phyloP scores from a whole-genome alignment of 1,140 invertebrate species.

The Acromyrmex heyeri region DNA sequence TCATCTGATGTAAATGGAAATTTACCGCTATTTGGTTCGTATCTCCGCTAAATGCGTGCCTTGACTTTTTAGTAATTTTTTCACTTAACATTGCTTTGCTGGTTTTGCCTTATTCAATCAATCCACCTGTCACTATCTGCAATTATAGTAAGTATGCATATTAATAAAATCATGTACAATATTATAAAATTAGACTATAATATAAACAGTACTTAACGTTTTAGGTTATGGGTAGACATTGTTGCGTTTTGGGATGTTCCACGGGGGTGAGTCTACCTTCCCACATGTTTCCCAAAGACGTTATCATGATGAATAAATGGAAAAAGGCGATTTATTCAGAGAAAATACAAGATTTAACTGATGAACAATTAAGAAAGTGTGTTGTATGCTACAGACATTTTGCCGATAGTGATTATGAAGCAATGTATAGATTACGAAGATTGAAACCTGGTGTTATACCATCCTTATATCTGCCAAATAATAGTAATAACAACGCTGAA shows the following conservation, averaged over 20 bases:
- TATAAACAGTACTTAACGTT: slow-evolving; percentile 8
- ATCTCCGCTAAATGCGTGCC: neutral
- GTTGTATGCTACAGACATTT: slow-evolving; percentile 57
- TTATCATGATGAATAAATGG: slow-evolving; percentile 30
- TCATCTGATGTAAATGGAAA: neutral
- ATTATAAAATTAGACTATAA: no score
- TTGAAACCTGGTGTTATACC: slow-evolving; percentile 48
- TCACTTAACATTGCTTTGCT: neutral
- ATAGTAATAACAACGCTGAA: neutral
- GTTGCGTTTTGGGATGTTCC: slow-evolving; percentile 29
- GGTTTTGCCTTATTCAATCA: neutral
- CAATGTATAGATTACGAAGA: slow-evolving; percentile 46
- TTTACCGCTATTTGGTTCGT: neutral
- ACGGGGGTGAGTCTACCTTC: slow-evolving; percentile 28
- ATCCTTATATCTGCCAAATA: slow-evolving; percentile 36
- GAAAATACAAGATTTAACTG: neutral
- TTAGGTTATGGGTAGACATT: slow-evolving; percentile 59
- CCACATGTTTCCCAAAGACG: slow-evolving; percentile 37
- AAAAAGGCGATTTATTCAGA: slow-evolving; percentile 36
- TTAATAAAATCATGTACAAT: neutral
- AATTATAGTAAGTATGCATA: neutral
- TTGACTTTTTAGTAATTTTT: neutral
- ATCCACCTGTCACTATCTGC: neutral
- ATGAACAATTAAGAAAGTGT: slow-evolving; percentile 39
- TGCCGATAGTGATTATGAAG: slow-evolving; percentile 43